Evolutionary conservation across 37 sponge, comb jelly and placozoan species (phyloP).

Genomic region (Diacarnus erythraeanus): DNA sequence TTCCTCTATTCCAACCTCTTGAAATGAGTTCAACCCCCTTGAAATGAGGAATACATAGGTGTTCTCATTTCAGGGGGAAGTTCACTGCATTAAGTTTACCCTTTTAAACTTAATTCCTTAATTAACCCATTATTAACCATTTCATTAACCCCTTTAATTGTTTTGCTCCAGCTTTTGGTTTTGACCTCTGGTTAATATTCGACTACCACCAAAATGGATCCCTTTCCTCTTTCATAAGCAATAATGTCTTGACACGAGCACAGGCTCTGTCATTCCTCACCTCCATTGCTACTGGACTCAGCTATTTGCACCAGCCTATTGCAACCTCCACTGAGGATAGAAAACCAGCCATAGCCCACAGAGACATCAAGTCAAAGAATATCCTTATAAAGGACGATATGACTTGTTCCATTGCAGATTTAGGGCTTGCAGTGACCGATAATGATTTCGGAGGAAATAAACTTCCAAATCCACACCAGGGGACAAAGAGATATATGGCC

Average conservation of each 20-base stretch:
- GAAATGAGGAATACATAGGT: no score
- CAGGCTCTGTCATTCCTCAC: conserved; percentile 33
- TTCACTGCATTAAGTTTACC: no score
- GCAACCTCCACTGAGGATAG: conserved; percentile 9
- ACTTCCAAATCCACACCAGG: conserved; percentile 33
- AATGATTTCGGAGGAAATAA: conserved; percentile 13
- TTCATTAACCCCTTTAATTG: conserved; percentile 24
- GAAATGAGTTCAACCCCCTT: no score
- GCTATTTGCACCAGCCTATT: conserved; percentile 67
- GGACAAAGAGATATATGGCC: conserved; percentile 93
- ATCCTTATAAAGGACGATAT: conserved; percentile 82
- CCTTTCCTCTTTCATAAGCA: conserved; percentile 82
- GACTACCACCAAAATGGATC: conserved; percentile 93
- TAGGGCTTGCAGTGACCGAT: conserved; percentile 80
- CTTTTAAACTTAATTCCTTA: neutral
- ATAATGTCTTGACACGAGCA: conserved; percentile 10
- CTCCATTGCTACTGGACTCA: conserved; percentile 80
- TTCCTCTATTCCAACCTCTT: no score
- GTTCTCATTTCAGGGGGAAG: no score
- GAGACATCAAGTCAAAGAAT: conserved; percentile 93
- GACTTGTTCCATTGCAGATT: conserved; percentile 89
- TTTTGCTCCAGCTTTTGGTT: conserved; percentile 1
- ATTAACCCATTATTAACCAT: neutral
- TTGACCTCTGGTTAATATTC: conserved; percentile 92
- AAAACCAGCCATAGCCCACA: conserved; percentile 81